A percentile compares a stretch with the other conserved stretches of the same genome.
phyloP scores from a whole-genome alignment of 1,140 invertebrate genomes.

The Drosophila sp. region DNA sequence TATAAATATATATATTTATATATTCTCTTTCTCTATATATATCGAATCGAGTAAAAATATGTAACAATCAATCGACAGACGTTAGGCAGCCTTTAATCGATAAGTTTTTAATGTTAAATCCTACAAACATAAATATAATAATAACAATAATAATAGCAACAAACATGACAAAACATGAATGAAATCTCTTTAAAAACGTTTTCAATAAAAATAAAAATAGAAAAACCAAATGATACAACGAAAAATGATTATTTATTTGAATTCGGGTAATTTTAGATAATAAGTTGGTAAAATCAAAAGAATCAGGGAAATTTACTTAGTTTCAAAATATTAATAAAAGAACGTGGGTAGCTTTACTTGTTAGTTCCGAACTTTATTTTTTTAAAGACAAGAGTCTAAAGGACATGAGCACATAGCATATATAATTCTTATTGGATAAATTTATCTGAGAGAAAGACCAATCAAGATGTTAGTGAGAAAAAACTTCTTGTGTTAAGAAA shows the following conservation, averaged over 20 bases:
- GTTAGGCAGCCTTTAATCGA: constrained; percentile 46
- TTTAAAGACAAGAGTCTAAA: too few species aligned
- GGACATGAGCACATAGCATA: too few species aligned
- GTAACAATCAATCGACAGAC: constrained; percentile 43
- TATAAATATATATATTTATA: background rate
- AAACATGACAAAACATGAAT: constrained; percentile 23
- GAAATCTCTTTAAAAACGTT: constrained; percentile 60
- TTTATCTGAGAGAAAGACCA: too few species aligned
- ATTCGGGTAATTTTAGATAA: too few species aligned
- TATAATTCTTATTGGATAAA: too few species aligned
- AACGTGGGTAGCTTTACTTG: too few species aligned
- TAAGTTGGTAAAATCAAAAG: too few species aligned
- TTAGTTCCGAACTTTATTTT: too few species aligned
- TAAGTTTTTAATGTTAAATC: constrained; percentile 52
- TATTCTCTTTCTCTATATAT: background rate
- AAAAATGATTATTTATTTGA: background rate
- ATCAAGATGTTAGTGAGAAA: too few species aligned
- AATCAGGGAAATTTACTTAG: too few species aligned
- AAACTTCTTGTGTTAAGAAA: too few species aligned
- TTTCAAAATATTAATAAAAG: too few species aligned
- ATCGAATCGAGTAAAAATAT: constrained; percentile 32
- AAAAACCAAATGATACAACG: background rate
- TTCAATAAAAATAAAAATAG: constrained; percentile 64
- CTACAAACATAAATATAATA: constrained; percentile 18
- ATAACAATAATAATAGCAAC: constrained; percentile 30